Conservation (phyloP, 2,113 vertebrate genomes). For the Camarhynchus parvulus region DNA sequence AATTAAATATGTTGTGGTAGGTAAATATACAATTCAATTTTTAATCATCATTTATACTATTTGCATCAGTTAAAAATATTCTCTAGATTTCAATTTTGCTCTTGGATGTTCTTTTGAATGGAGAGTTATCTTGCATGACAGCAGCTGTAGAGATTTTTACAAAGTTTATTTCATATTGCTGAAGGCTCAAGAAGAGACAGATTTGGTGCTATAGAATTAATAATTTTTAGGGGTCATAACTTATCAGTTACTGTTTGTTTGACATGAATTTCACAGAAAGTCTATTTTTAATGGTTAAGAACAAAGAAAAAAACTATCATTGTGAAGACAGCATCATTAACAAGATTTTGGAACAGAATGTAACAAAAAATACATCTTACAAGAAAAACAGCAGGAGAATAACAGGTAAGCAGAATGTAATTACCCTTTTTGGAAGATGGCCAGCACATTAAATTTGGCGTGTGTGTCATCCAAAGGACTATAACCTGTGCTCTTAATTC, state of each 20-base stretch:
- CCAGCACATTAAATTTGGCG: background rate
- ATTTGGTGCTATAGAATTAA: background rate
- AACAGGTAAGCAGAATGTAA: slow-evolving; percentile 4
- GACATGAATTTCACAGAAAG: background rate
- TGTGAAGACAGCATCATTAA: background rate
- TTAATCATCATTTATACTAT: background rate
- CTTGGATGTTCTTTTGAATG: background rate
- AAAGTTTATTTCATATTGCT: background rate
- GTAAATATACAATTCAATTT: background rate
- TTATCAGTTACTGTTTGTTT: background rate
- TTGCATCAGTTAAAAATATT: background rate
- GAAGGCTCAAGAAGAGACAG: background rate
- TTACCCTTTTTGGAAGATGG: background rate
- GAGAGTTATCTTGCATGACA: background rate
- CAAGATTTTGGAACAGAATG: background rate
- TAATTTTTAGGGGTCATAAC: background rate
- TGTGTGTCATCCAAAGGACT: background rate
- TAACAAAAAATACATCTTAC: background rate
- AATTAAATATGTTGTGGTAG: background rate
- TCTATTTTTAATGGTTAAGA: background rate
- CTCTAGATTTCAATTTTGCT: background rate
- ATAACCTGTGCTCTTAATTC: background rate
- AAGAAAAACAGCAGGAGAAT: background rate
- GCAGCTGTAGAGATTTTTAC: background rate
- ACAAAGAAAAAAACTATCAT: fast-evolving